phyloP scores from a whole-genome alignment of 2,888 invertebrate species.

The Hirtodrosophila trivittata region DNA sequence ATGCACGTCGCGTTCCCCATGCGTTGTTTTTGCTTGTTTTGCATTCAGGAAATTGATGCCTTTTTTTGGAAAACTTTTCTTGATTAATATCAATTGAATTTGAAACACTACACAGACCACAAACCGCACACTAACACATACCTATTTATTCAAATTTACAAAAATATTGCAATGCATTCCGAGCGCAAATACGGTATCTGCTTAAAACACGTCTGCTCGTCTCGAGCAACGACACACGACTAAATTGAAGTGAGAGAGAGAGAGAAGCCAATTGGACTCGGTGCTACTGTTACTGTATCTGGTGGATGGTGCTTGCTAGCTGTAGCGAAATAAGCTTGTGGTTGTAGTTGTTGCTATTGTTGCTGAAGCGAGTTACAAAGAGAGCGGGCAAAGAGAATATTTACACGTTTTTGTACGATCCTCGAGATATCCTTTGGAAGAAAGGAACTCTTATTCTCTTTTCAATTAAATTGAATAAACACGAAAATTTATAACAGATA shows the following conservation, averaged over 20 bases:
- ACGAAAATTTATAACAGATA: neutral
- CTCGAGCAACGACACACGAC: slow-evolving; percentile 51
- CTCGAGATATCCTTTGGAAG: neutral
- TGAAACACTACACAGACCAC: slow-evolving; percentile 21
- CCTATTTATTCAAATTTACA: slow-evolving; percentile 42
- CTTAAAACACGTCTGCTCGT: slow-evolving; percentile 20
- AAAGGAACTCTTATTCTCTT: neutral
- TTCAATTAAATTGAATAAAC: neutral
- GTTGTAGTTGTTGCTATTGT: slow-evolving; percentile 17
- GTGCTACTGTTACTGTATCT: slow-evolving; percentile 37
- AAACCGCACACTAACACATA: slow-evolving; percentile 26
- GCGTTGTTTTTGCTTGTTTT: slow-evolving; percentile 22
- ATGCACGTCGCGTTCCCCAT: slow-evolving; percentile 26
- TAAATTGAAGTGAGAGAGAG: slow-evolving; percentile 23
- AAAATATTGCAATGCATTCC: slow-evolving; percentile 46
- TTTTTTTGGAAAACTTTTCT: slow-evolving; percentile 29
- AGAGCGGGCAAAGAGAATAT: slow-evolving; percentile 25
- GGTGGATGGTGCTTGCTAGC: slow-evolving; percentile 39
- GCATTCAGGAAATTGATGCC: slow-evolving; percentile 22
- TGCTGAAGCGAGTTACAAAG: slow-evolving; percentile 23
- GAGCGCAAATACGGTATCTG: slow-evolving; percentile 4
- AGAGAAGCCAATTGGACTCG: slow-evolving; percentile 44
- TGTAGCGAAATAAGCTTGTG: slow-evolving; percentile 19
- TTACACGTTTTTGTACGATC: neutral
- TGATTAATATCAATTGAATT: slow-evolving; percentile 26